Conservation (phyloP, 37 sponge, comb jelly and placozoan species). For the Crambe crambe region DNA sequence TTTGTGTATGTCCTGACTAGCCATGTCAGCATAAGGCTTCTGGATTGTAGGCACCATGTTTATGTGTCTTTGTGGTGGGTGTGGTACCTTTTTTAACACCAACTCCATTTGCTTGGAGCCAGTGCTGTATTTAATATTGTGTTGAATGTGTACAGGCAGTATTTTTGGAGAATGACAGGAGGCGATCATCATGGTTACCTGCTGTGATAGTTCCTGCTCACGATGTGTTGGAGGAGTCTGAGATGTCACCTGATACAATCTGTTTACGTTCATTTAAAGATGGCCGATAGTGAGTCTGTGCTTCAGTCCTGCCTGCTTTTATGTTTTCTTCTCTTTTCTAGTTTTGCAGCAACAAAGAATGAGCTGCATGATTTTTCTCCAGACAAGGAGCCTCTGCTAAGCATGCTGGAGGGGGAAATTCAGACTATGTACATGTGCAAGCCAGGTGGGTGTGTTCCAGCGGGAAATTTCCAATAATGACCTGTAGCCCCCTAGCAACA, state of each 20-base stretch:
- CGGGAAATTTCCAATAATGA: neutral
- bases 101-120: no score
- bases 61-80: no score
- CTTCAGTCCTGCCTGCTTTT: neutral
- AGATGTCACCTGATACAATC: conserved; percentile 47
- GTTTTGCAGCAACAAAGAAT: conserved; percentile 55
- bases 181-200: conserved; percentile 70
- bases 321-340: conserved; percentile 2
- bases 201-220: conserved; percentile 77
- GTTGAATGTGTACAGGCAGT: conserved; percentile 33
- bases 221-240: conserved; percentile 61
- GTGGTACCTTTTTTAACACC: no score
- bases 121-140: neutral
- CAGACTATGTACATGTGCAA: conserved; percentile 67
- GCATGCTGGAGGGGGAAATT: conserved; percentile 74
- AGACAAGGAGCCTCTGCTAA: conserved; percentile 63
- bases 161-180: conserved; percentile 73
- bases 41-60: no score
- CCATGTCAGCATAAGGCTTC: neutral
- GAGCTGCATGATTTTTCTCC: conserved; percentile 74
- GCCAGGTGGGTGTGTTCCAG: conserved; percentile 35
- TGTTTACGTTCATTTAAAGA: conserved; percentile 89
- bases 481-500: neutral
- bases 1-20: neutral
- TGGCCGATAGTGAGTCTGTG: conserved; percentile 86